These are phyloP conservation scores for Drosophila kikkawai DNA, from an alignment of 1,140 invertebrate species.

Conservation along the genomic window DNA sequence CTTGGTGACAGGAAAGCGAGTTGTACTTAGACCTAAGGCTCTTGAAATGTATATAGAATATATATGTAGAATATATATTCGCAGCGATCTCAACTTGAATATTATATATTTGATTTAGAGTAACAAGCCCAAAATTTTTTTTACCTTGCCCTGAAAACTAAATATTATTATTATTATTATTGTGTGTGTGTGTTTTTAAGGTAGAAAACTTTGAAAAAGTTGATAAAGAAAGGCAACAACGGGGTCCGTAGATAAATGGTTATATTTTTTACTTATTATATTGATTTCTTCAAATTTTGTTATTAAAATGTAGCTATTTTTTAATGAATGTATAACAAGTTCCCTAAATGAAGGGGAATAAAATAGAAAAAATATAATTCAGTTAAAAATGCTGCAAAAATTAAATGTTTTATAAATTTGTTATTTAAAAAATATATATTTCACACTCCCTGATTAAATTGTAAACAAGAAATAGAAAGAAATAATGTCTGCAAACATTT, in stretches of 20 bases:
- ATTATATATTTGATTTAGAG: constrained; percentile 51
- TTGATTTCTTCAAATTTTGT: too few species aligned
- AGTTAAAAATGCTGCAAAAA: too few species aligned
- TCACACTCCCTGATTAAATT: too few species aligned
- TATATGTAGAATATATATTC: constrained; percentile 8
- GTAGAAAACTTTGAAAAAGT: constrained; percentile 46
- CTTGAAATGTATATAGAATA: constrained; percentile 41
- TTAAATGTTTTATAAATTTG: too few species aligned
- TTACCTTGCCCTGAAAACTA: constrained; percentile 25
- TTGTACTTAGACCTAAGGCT: constrained; percentile 22
- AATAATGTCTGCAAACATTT: too few species aligned
- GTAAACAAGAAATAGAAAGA: too few species aligned
- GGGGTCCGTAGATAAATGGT: constrained; percentile 11
- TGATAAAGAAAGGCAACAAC: constrained; percentile 7
- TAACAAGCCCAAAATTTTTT: constrained; percentile 15
- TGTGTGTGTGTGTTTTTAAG: constrained; percentile 12
- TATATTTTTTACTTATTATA: neutral
- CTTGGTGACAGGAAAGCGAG: neutral
- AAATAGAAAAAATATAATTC: too few species aligned
- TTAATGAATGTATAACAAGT: too few species aligned
- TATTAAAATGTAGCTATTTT: too few species aligned
- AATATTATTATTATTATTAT: constrained; percentile 10
- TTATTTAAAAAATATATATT: too few species aligned
- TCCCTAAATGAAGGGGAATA: too few species aligned
- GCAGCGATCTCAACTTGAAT: constrained; percentile 48